Evolutionary conservation across 1,140 invertebrate species (phyloP).

Genomic region (Procambarus virginalis): DNA sequence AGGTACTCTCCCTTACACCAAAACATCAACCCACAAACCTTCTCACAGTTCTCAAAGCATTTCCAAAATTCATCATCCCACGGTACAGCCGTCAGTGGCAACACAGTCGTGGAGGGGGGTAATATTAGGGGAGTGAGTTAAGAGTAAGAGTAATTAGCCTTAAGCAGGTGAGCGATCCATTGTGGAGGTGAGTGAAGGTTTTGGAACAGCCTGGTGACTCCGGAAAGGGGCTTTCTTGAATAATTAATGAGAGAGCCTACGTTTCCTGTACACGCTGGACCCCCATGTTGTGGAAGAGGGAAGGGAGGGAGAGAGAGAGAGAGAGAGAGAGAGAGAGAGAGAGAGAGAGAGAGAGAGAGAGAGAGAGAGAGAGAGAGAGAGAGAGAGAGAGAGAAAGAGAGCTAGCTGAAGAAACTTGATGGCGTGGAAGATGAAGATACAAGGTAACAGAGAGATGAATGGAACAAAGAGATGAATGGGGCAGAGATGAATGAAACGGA

Average conservation of each 20-base stretch:
- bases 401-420: not conserved
- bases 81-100: too few relatives aligned
- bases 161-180: not conserved
- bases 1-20: too few relatives aligned
- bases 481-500: not conserved
- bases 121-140: not conserved
- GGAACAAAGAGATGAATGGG: not conserved
- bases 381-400: too few relatives aligned
- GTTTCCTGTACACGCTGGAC: constrained; percentile 15
- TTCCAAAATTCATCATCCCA: too few relatives aligned
- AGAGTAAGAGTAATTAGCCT: not conserved
- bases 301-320: not conserved
- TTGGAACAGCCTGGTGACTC: not conserved
- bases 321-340: not conserved
- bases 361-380: too few relatives aligned
- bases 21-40: too few relatives aligned
- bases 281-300: not conserved
- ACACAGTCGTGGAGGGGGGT: too few relatives aligned
- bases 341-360: not conserved
- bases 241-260: constrained; percentile 34
- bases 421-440: not conserved
- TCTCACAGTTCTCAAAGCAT: too few relatives aligned
- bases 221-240: constrained; percentile 18
- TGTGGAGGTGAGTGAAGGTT: not conserved
- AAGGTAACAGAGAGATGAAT: not conserved